These are phyloP conservation scores for Antheraea pernyi DNA, from an alignment of 1,140 invertebrate genomes.

Conservation along the genomic window DNA sequence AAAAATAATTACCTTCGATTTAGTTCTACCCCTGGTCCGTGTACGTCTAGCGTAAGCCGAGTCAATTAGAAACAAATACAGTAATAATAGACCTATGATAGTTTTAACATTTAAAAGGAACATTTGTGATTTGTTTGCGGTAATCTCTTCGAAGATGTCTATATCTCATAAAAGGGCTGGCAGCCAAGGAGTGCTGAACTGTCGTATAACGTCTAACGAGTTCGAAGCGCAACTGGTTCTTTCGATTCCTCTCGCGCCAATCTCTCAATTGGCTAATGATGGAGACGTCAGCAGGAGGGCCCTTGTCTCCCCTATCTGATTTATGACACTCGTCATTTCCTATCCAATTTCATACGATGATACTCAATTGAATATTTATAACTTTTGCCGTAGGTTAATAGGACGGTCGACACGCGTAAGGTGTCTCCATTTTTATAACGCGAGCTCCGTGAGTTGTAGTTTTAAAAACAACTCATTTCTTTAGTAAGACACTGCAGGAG, in stretches of 20 bases:
- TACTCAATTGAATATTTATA: conserved; percentile 24
- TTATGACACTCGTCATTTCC: conserved; percentile 48
- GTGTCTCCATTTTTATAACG: background rate
- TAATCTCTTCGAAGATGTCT: background rate
- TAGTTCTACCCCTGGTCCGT: conserved; percentile 83
- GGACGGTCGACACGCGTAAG: background rate
- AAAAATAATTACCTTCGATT: conserved; percentile 80
- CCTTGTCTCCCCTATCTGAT: conserved; percentile 59
- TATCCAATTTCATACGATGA: conserved; percentile 48
- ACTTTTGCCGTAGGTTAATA: conserved; percentile 16
- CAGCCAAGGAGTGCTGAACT: background rate
- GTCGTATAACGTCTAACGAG: conserved; percentile 26
- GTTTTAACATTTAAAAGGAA: conserved; percentile 43
- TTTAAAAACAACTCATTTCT: too few species aligned
- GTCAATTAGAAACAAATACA: conserved; percentile 58
- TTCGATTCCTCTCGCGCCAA: conserved; percentile 43
- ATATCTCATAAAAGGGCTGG: background rate
- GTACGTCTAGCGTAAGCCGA: conserved; percentile 78
- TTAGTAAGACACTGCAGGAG: too few species aligned
- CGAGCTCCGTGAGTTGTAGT: too few species aligned
- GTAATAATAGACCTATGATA: conserved; percentile 53
- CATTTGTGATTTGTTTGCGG: conserved; percentile 33
- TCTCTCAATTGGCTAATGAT: conserved; percentile 69
- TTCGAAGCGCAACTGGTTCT: conserved; percentile 37
- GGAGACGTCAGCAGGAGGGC: conserved; percentile 50